Conservation (phyloP, 2,797 vertebrate genomes). For the Malacoctenus gilli region DNA sequence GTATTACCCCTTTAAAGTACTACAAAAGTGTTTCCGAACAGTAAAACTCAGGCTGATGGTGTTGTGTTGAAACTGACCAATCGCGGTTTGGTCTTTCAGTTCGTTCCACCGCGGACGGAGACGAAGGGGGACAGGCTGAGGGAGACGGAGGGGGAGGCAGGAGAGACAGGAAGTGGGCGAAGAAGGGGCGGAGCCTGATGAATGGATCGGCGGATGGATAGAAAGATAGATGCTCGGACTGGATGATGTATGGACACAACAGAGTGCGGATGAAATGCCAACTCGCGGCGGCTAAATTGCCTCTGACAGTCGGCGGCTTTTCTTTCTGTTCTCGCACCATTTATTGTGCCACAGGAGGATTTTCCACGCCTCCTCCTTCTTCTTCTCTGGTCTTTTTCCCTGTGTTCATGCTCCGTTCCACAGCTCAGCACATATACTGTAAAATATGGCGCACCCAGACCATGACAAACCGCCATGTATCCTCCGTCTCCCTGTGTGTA, state of each 20-base stretch:
- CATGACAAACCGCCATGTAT: constrained; percentile 52
- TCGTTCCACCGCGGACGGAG: constrained; percentile 38
- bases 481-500: constrained; percentile 46
- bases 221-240: neutral
- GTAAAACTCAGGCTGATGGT: constrained; percentile 63
- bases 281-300: constrained; percentile 33
- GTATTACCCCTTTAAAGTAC: too few relatives aligned
- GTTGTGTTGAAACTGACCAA: constrained; percentile 65
- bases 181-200: neutral
- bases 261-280: constrained; percentile 44
- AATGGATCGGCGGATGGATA: neutral
- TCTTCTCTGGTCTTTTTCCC: constrained; percentile 5
- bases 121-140: neutral
- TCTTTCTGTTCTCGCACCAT: constrained; percentile 8
- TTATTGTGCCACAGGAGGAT: constrained; percentile 43
- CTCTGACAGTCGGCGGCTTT: constrained; percentile 28
- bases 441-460: constrained; percentile 50
- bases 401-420: constrained; percentile 33
- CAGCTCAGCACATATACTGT: constrained; percentile 51
- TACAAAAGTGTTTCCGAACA: too few relatives aligned
- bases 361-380: constrained; percentile 4
- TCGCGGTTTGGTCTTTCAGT: constrained; percentile 70
- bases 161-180: neutral
- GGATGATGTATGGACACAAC: neutral
- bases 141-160: constrained; percentile 6